Conservation (phyloP, 2,888 invertebrate genomes). For the Drosophila percnosoma region DNA sequence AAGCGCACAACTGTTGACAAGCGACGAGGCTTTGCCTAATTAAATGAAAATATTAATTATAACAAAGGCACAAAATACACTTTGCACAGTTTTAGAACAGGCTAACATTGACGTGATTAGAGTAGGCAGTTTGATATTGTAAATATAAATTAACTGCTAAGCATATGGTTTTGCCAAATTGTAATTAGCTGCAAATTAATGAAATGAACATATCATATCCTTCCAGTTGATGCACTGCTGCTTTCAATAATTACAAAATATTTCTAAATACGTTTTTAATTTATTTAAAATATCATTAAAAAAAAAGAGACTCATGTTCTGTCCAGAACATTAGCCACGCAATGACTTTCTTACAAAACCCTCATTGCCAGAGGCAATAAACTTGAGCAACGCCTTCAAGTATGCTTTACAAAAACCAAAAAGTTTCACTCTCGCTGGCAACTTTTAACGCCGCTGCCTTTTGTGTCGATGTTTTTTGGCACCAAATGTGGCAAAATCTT, state of each 20-base stretch:
- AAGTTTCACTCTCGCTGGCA: conserved; percentile 46
- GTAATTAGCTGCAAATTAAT: not conserved
- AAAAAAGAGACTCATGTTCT: not conserved
- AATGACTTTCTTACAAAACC: not conserved
- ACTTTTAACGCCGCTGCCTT: conserved; percentile 40
- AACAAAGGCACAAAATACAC: conserved; percentile 20
- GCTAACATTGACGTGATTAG: not conserved
- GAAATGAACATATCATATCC: not conserved
- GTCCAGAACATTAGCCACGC: not conserved
- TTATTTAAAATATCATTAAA: not conserved
- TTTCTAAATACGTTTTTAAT: not conserved
- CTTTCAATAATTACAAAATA: not conserved
- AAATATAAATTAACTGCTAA: not conserved
- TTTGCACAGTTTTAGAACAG: conserved; percentile 13
- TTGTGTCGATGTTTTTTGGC: conserved; percentile 42
- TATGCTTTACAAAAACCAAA: conserved; percentile 38
- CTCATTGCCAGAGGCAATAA: conserved; percentile 25
- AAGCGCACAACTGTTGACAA: conserved; percentile 49
- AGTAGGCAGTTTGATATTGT: not conserved
- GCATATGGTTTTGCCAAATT: not conserved
- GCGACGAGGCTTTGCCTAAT: conserved; percentile 51
- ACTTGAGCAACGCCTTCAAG: conserved; percentile 45
- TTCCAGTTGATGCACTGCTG: not conserved
- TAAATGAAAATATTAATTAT: conserved; percentile 71
- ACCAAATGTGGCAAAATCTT: conserved; percentile 46